Conservation (phyloP, 1,140 invertebrate genomes). For the Temnothorax longispinosus region DNA sequence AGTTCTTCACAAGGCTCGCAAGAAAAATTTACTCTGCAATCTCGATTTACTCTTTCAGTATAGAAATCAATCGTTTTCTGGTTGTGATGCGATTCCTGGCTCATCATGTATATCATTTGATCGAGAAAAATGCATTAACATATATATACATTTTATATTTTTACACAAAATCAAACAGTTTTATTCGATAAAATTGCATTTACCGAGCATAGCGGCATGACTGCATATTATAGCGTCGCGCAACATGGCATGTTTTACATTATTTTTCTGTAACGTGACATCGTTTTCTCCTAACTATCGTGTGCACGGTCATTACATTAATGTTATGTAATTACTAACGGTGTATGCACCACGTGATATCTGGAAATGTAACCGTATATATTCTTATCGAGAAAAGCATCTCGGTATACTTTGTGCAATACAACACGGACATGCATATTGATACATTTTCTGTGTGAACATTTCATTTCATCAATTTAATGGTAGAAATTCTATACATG, state of each 20-base stretch:
- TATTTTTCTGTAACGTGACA: constrained; percentile 16
- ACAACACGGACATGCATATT: no score
- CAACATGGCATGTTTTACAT: constrained; percentile 12
- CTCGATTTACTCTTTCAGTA: not conserved
- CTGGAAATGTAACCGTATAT: not conserved
- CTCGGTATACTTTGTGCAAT: not conserved
- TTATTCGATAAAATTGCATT: constrained; percentile 32
- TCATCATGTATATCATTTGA: not conserved
- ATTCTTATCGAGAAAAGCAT: constrained; percentile 3
- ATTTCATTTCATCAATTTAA: not conserved
- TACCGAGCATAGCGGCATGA: not conserved
- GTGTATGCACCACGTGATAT: not conserved
- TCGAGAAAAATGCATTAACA: not conserved
- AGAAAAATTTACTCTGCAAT: not conserved
- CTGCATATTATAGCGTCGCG: not conserved
- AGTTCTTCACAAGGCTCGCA: not conserved
- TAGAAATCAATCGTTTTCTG: not conserved
- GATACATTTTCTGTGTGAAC: not conserved
- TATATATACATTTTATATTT: not conserved
- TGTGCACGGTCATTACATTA: constrained; percentile 25
- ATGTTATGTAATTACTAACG: constrained; percentile 10
- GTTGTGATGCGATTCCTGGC: not conserved
- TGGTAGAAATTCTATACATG: not conserved
- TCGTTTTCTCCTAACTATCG: constrained; percentile 39
- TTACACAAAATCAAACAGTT: constrained; percentile 18